These are phyloP conservation scores for Thereva unica DNA, from an alignment of 2,888 invertebrate species.

Conservation along the genomic window DNA sequence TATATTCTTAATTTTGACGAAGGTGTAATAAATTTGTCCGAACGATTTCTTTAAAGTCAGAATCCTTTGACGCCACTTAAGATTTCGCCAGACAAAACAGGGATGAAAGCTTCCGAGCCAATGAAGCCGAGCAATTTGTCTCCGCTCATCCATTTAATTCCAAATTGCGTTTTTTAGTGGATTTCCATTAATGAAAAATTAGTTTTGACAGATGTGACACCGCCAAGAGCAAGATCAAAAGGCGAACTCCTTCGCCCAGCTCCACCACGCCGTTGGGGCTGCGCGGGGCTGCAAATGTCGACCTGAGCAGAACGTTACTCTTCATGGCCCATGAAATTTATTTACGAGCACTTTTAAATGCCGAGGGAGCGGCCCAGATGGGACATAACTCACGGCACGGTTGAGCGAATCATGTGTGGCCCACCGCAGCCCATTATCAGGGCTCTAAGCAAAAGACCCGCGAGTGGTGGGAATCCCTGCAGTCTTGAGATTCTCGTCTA, in stretches of 20 bases:
- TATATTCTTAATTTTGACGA: too few relatives aligned
- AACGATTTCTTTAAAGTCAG: too few relatives aligned
- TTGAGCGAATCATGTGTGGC: constrained; percentile 25
- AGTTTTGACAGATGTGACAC: constrained; percentile 38
- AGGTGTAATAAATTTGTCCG: too few relatives aligned
- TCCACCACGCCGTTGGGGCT: neutral
- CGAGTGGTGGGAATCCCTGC: too few relatives aligned
- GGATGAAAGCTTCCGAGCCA: constrained; percentile 1
- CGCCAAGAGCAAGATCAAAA: constrained; percentile 19
- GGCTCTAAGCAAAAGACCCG: too few relatives aligned
- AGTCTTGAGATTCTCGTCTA: too few relatives aligned
- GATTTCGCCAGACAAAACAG: constrained; percentile 3
- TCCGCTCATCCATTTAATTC: constrained; percentile 38
- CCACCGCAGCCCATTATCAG: neutral
- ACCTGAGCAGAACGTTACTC: neutral
- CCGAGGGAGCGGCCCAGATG: neutral
- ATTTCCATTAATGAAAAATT: constrained; percentile 36
- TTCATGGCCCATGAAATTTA: constrained; percentile 36
- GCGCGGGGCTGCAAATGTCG: constrained; percentile 1
- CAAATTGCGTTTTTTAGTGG: constrained; percentile 34
- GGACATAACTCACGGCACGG: neutral
- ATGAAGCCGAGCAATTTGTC: constrained; percentile 36
- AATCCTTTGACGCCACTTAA: neutral
- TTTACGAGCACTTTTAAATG: constrained; percentile 27
- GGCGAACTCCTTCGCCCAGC: neutral